These are phyloP conservation scores for Rhinophrynus dorsalis DNA, from an alignment of 2,797 vertebrate genomes.

Conservation along the genomic window DNA sequence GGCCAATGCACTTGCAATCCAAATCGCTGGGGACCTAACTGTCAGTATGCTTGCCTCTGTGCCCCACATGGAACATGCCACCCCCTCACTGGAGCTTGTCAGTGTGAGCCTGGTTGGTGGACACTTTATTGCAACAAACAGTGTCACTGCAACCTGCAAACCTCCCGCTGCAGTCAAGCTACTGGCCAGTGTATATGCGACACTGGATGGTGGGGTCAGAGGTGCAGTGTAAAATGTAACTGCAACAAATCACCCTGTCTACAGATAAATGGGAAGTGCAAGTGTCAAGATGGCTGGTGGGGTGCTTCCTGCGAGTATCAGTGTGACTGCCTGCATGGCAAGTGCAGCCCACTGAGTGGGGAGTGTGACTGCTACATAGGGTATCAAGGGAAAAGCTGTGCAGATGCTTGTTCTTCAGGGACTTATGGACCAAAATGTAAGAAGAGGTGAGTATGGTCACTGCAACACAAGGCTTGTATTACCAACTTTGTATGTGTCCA, in stretches of 20 bases:
- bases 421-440: conserved; percentile 77
- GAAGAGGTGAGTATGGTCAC: conserved; percentile 75
- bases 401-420: conserved; percentile 69
- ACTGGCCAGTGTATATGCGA: conserved; percentile 80
- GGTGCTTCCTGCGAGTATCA: conserved; percentile 71
- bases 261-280: conserved; percentile 76
- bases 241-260: conserved; percentile 80
- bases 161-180: conserved; percentile 71
- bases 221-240: conserved; percentile 73
- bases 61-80: conserved; percentile 78
- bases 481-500: too few relatives aligned
- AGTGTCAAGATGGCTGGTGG: conserved; percentile 77
- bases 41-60: conserved; percentile 80
- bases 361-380: conserved; percentile 81
- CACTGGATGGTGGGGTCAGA: conserved; percentile 80
- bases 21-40: conserved; percentile 80
- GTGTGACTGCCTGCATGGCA: conserved; percentile 78
- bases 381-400: conserved; percentile 75
- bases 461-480: too few relatives aligned
- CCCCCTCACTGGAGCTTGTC: conserved; percentile 75
- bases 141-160: conserved; percentile 72
- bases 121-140: conserved; percentile 67
- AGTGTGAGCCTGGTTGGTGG: conserved; percentile 89
- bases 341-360: conserved; percentile 69
- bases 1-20: conserved; percentile 82